A percentile compares a stretch with the other conserved stretches of the same genome.
phyloP scores from a whole-genome alignment of 2,888 invertebrate species.

The Cosmia pyralina region DNA sequence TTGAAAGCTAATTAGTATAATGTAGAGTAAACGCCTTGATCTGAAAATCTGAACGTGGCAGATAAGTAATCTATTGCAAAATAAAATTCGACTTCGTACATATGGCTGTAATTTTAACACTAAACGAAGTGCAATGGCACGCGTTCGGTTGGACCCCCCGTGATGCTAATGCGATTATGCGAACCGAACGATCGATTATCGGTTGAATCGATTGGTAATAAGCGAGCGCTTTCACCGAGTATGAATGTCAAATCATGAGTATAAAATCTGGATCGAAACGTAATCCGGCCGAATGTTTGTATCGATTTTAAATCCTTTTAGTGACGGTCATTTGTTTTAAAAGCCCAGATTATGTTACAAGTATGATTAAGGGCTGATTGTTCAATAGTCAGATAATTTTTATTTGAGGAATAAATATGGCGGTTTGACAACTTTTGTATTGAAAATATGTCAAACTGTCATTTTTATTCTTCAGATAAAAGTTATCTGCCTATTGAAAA shows the following conservation, averaged over 20 bases:
- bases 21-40: conserved; percentile 60
- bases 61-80: conserved; percentile 59
- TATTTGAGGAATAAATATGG: too few species aligned
- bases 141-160: conserved; percentile 79
- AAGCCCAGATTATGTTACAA: conserved; percentile 55
- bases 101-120: conserved; percentile 56
- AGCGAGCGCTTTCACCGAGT: conserved; percentile 86
- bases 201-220: conserved; percentile 78
- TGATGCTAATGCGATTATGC: conserved; percentile 84
- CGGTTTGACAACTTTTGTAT: too few species aligned
- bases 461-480: too few species aligned
- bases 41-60: conserved; percentile 56
- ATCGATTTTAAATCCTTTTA: conserved; percentile 80
- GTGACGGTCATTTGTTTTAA: conserved; percentile 78
- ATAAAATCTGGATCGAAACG: conserved; percentile 80
- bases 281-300: conserved; percentile 77
- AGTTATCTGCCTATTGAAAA: too few species aligned
- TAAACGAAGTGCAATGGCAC: conserved; percentile 66
- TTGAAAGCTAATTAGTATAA: conserved; percentile 63
- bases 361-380: conserved; percentile 46
- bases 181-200: conserved; percentile 81
- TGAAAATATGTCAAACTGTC: too few species aligned
- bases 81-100: conserved; percentile 36
- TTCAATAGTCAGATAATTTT: too few species aligned
- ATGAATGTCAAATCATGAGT: conserved; percentile 82